These are phyloP conservation scores for Baryphthengus martii DNA, from an alignment of 2,113 vertebrate species.

Conservation along the genomic window DNA sequence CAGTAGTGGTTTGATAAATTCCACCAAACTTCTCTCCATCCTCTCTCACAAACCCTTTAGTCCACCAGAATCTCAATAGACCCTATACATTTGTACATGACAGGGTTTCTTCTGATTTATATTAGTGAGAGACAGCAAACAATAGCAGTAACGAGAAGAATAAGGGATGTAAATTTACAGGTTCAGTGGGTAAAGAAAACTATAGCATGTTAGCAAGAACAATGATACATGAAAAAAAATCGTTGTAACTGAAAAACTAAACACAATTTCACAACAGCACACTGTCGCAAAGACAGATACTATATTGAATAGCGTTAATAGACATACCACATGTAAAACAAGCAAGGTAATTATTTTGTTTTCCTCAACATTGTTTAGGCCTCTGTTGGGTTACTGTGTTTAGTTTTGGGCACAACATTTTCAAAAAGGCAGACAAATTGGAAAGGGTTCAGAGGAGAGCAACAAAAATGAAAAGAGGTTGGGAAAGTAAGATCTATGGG, in stretches of 20 bases:
- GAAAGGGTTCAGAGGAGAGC: neutral
- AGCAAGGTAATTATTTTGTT: conserved; percentile 47
- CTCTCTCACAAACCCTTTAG: neutral
- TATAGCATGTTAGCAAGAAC: neutral
- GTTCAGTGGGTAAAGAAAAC: neutral
- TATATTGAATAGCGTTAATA: conserved; percentile 43
- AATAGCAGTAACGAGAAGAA: neutral
- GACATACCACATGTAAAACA: conserved; percentile 40
- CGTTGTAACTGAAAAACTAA: conserved; percentile 34
- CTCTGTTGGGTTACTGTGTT: neutral
- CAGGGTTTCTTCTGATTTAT: neutral
- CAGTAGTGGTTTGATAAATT: neutral
- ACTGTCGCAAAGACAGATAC: conserved; percentile 40
- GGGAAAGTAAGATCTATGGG: conserved; percentile 34
- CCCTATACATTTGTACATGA: neutral
- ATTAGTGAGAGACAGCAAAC: neutral
- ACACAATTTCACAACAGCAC: conserved; percentile 29
- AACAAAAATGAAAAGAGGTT: conserved; percentile 12
- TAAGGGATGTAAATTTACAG: neutral
- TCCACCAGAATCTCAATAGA: neutral
- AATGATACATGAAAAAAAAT: neutral
- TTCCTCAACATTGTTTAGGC: conserved; percentile 11
- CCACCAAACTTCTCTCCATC: neutral
- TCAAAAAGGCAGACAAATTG: conserved; percentile 25
- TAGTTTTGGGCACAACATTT: neutral